Conservation (phyloP, 2,113 vertebrate genomes). For the Struthidea cinerea region DNA sequence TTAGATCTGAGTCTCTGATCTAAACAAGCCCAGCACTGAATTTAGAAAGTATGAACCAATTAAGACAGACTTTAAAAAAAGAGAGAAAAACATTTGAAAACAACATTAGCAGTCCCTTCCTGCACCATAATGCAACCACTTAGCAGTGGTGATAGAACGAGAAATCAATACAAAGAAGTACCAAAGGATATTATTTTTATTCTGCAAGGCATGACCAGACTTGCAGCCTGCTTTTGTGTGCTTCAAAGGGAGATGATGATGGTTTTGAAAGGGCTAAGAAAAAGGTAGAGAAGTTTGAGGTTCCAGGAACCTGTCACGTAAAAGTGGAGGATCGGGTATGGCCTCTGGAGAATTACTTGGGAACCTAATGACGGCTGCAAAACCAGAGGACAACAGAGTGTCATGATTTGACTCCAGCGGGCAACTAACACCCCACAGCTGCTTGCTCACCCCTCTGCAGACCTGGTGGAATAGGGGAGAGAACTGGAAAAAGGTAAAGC, state of each 20-base stretch:
- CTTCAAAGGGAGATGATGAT: background rate
- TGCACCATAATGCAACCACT: slow-evolving; percentile 4
- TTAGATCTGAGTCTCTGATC: background rate
- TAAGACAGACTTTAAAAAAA: background rate
- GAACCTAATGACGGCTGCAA: background rate
- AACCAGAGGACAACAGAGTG: background rate
- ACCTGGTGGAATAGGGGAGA: background rate
- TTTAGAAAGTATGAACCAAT: background rate
- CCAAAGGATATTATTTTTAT: slow-evolving; percentile 11
- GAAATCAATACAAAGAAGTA: slow-evolving; percentile 43
- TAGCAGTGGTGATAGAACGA: background rate
- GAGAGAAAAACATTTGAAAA: background rate
- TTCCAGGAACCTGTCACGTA: background rate
- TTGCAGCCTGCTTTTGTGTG: background rate
- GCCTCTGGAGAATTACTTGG: background rate
- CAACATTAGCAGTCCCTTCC: background rate
- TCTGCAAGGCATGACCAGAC: background rate
- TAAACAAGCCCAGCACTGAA: background rate
- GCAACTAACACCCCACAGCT: background rate
- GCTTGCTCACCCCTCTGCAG: background rate
- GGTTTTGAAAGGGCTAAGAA: background rate
- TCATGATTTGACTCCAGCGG: background rate
- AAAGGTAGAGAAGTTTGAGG: background rate
- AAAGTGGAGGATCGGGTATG: fast-evolving
- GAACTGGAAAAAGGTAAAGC: background rate